A percentile compares a stretch with the other conserved stretches of the same genome.
Evolutionary conservation across 1,140 invertebrate genomes (phyloP).

Genomic region (Scylla paramamosain): DNA sequence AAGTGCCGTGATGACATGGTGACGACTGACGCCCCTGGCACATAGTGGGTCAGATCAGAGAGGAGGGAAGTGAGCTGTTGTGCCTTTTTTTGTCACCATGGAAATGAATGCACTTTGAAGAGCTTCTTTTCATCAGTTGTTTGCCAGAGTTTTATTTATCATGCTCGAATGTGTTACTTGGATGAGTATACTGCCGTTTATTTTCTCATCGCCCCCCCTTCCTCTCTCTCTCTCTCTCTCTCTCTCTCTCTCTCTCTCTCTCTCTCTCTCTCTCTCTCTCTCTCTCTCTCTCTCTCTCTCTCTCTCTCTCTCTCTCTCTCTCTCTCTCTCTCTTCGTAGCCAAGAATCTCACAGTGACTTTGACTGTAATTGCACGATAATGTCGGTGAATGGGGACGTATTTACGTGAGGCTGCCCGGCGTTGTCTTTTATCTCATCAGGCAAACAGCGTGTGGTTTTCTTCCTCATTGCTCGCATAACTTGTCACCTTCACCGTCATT

Average conservation of each 20-base stretch:
- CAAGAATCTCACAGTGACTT: too few species aligned
- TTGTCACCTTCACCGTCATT: too few species aligned
- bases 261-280: conserved; percentile 29
- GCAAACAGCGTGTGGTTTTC: too few species aligned
- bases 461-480: too few species aligned
- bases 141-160: neutral
- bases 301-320: conserved; percentile 34
- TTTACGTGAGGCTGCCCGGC: too few species aligned
- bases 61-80: neutral
- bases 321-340: neutral
- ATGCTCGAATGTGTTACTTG: neutral
- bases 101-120: neutral
- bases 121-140: too few species aligned
- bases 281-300: conserved; percentile 6
- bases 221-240: conserved; percentile 24
- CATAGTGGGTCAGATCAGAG: neutral
- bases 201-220: neutral
- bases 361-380: too few species aligned
- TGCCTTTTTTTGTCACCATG: neutral
- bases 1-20: neutral
- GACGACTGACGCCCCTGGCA: neutral
- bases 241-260: conserved; percentile 29
- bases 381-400: too few species aligned
- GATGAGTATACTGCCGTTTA: neutral
- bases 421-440: too few species aligned